Base-by-base conservation (phyloP, 2,888 invertebrate species). In the Heliconius ethilla region DNA sequence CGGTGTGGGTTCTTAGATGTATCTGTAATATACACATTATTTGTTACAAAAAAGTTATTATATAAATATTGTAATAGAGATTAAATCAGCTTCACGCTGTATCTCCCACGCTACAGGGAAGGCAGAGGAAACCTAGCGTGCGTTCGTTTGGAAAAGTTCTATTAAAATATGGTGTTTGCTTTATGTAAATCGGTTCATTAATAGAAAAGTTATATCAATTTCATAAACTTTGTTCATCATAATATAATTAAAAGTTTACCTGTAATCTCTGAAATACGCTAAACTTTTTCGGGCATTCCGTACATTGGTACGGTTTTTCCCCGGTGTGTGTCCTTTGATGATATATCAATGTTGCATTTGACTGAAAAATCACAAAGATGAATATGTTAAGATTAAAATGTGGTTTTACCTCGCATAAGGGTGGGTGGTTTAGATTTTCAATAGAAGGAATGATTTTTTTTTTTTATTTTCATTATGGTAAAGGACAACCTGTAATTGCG, bases 291-390 rank as follows among this genome's bases (percentile, higher is more conserved):
- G 87, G 85, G 29, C 88, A 88, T 59, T 84, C 81, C 1, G 83
- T 74, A 65, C 88, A 87, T 3, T 84, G 84, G 83, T 82, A 86
- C 0, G 88, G 88, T 33, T 85, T 85, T 81, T 87, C 88, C 0
- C 88, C 87, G 0, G 87, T 86, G 79, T 88, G 88, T 0, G 83
- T 85, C 0, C 89, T 80, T 73, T 87, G 87, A 78, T 89, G 89
- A 40, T 88, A 87, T 0, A 86, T 81, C 5, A 93, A 77, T 0
- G 89, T 86, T 0, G 90, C 87, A 22, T 87, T 87, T 0, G 89
- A 90, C 93, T 92, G 87, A 0, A 75, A 59, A n/a, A 62, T 13
- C 27, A 69, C n/a, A 75, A 80, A 22, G 75, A 75, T 18, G 7
- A n/a, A 62, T 62, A 11, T 62, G 51, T 51, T 40, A 40, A 40